Evolutionary conservation across 2,113 vertebrate genomes (phyloP).

Genomic region (Psettodes erumei): DNA sequence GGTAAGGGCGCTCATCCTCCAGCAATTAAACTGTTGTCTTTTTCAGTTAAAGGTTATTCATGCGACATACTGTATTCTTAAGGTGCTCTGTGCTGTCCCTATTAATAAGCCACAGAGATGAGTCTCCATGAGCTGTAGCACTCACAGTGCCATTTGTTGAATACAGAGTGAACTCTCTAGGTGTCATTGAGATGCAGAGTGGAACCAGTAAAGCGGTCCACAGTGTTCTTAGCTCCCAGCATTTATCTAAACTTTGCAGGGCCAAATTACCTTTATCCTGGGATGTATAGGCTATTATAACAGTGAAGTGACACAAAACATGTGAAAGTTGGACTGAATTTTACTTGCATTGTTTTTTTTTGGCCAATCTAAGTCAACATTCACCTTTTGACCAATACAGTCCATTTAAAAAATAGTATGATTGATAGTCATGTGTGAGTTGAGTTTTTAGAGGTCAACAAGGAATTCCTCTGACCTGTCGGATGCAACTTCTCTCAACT

Average conservation of each 20-base stretch:
- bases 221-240: constrained; percentile 19
- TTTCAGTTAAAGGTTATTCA: constrained; percentile 53
- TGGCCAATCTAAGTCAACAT: neutral
- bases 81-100: constrained; percentile 1
- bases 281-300: too few relatives aligned
- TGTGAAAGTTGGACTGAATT: neutral
- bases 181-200: constrained; percentile 46
- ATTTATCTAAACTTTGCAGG: constrained; percentile 55
- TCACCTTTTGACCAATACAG: neutral
- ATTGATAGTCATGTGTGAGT: neutral
- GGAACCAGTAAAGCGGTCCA: constrained; percentile 22
- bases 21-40: constrained; percentile 45
- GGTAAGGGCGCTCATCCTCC: constrained; percentile 9
- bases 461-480: constrained; percentile 34
- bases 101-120: constrained; percentile 46
- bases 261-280: constrained; percentile 47
- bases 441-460: constrained; percentile 19
- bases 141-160: constrained; percentile 16
- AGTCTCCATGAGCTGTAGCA: constrained; percentile 29
- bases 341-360: constrained; percentile 1
- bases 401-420: neutral
- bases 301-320: constrained; percentile 22
- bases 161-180: constrained; percentile 33
- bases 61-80: constrained; percentile 26
- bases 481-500: neutral